A percentile compares a stretch with the other conserved stretches of the same genome.
phyloP scores from a whole-genome alignment of 2,113 vertebrate genomes.

The Oplegnathus fasciatus region DNA sequence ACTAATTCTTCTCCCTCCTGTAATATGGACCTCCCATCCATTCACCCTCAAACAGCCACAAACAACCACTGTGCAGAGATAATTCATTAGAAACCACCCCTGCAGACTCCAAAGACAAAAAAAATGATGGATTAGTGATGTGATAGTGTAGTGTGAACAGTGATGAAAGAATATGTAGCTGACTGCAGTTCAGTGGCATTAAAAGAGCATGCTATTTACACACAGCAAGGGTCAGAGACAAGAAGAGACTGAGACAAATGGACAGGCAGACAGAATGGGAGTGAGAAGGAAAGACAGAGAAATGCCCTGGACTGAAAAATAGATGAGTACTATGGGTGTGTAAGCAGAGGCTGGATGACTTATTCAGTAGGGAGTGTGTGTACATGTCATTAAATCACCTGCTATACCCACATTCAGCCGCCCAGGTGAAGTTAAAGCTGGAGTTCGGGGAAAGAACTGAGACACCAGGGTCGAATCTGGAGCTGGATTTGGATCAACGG shows the following conservation, averaged over 20 bases:
- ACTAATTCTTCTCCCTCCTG: constrained; percentile 22
- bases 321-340: constrained; percentile 78
- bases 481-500: constrained; percentile 45
- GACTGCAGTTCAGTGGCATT: constrained; percentile 19
- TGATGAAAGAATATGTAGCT: constrained; percentile 50
- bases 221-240: neutral
- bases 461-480: constrained; percentile 39
- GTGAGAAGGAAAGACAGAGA: constrained; percentile 56
- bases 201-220: constrained; percentile 34
- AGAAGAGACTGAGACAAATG: constrained; percentile 4
- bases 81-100: constrained; percentile 42
- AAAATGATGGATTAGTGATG: constrained; percentile 15
- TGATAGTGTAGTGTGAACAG: too few species aligned
- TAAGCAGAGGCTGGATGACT: constrained; percentile 75
- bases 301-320: constrained; percentile 80
- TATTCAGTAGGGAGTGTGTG: constrained; percentile 78
- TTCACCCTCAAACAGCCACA: constrained; percentile 26
- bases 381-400: constrained; percentile 77
- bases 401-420: constrained; percentile 49
- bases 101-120: constrained; percentile 41
- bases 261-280: constrained; percentile 40
- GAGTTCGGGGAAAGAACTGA: constrained; percentile 22
- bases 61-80: constrained; percentile 26
- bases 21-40: constrained; percentile 18
- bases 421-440: constrained; percentile 54